Percentiles rank a stretch among this genome's conserved stretches.
These are phyloP conservation scores for Echinops telfairi DNA, from an alignment of 2,113 vertebrate genomes.

Conservation along the genomic window DNA sequence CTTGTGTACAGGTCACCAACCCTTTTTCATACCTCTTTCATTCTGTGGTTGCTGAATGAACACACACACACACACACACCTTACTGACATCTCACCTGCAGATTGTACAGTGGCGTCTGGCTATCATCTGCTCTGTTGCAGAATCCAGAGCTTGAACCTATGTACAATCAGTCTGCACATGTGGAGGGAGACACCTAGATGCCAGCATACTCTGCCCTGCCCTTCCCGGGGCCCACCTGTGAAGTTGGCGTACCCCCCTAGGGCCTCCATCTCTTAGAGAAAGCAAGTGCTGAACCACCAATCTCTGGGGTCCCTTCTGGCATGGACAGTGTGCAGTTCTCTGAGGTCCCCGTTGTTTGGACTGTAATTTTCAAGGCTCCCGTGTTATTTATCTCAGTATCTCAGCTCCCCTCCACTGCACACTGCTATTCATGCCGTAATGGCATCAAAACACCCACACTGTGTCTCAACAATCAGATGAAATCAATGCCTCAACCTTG, in stretches of 20 bases:
- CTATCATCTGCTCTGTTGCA: background rate
- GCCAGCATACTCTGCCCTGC: fast-evolving
- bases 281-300: background rate
- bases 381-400: constrained; percentile 5
- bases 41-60: background rate
- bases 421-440: background rate
- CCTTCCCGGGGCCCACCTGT: fast-evolving
- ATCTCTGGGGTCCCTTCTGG: background rate
- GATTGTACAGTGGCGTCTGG: too few species aligned
- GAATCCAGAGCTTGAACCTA: background rate
- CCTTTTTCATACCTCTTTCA: background rate
- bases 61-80: too few species aligned
- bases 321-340: background rate
- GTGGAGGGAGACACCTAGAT: fast-evolving
- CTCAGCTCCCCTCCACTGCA: background rate
- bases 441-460: constrained; percentile 67
- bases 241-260: too few species aligned
- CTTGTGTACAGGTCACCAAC: background rate
- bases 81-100: background rate
- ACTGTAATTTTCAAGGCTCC: background rate
- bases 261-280: background rate
- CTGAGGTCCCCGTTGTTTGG: background rate
- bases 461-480: constrained; percentile 54
- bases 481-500: constrained; percentile 34
- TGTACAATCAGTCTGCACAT: background rate